Percentiles rank a stretch among this genome's conserved stretches.
These are phyloP conservation scores for Myathropa florea DNA, from an alignment of 2,888 invertebrate species.

Conservation along the genomic window DNA sequence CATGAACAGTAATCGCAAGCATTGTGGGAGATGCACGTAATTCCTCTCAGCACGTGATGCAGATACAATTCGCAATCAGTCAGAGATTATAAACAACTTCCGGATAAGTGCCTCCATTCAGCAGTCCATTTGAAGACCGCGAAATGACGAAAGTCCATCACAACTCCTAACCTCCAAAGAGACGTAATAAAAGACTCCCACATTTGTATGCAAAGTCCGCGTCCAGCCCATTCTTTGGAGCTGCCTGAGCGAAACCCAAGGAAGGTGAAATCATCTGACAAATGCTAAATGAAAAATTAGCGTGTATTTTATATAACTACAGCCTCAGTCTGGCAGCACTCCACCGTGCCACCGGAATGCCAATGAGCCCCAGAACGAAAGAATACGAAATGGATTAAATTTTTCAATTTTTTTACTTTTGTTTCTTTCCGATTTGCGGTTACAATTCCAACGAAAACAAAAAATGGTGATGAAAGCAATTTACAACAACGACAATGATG, in stretches of 20 bases:
- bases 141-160: not conserved
- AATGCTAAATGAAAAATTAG: slow-evolving; percentile 5
- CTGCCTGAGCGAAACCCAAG: slow-evolving; percentile 3
- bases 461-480: slow-evolving; percentile 66
- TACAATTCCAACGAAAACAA: slow-evolving; percentile 49
- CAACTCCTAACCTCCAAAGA: not conserved
- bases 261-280: slow-evolving; percentile 50
- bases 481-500: slow-evolving; percentile 73
- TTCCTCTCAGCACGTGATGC: not conserved
- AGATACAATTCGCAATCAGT: not conserved
- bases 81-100: not conserved
- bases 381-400: slow-evolving; percentile 61
- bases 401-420: slow-evolving; percentile 74
- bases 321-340: slow-evolving; percentile 6
- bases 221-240: slow-evolving; percentile 14
- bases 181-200: not conserved
- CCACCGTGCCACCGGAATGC: slow-evolving; percentile 8
- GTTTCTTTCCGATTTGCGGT: slow-evolving; percentile 31
- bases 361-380: slow-evolving; percentile 18
- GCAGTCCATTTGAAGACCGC: not conserved
- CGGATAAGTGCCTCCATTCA: not conserved
- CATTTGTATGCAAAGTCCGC: slow-evolving; percentile 18
- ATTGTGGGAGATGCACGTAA: not conserved
- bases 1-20: not conserved
- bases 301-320: slow-evolving; percentile 18